Evolutionary conservation across 2,113 vertebrate species (phyloP).

Genomic region (Fulica atra): DNA sequence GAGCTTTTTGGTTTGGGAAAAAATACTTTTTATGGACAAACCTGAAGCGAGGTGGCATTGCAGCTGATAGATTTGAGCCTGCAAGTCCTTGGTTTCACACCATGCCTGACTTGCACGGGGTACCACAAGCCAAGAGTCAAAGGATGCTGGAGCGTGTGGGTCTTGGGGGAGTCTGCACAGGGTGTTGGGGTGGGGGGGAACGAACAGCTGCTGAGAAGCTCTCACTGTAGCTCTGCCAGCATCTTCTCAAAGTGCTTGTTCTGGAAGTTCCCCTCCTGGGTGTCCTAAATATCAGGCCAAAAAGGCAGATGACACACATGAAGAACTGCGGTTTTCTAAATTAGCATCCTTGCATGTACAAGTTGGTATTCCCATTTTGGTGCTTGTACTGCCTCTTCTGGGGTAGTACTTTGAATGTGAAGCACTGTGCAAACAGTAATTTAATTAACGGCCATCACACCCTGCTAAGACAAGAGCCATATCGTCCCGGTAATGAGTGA

Average conservation of each 20-base stretch:
- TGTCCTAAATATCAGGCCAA: neutral
- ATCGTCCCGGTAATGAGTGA: neutral
- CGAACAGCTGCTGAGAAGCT: neutral
- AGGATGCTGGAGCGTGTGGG: rapidly evolving
- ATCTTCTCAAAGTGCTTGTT: neutral
- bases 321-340: conserved; percentile 4
- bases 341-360: neutral
- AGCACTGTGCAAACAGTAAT: neutral
- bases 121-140: neutral
- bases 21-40: neutral
- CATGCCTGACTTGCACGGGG: neutral
- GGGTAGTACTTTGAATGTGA: neutral
- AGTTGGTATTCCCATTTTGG: neutral
- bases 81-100: neutral
- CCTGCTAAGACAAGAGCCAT: rapidly evolving
- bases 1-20: neutral
- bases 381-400: neutral
- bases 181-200: too few species aligned
- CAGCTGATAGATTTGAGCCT: neutral
- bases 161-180: neutral
- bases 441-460: neutral
- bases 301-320: neutral
- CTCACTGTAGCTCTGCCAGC: neutral
- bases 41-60: neutral
- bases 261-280: neutral